A percentile compares a stretch with the other conserved stretches of the same genome.
These are phyloP conservation scores for Lytechinus pictus DNA, from an alignment of 35 echinoderm and acorn worm genomes.

Conservation along the genomic window DNA sequence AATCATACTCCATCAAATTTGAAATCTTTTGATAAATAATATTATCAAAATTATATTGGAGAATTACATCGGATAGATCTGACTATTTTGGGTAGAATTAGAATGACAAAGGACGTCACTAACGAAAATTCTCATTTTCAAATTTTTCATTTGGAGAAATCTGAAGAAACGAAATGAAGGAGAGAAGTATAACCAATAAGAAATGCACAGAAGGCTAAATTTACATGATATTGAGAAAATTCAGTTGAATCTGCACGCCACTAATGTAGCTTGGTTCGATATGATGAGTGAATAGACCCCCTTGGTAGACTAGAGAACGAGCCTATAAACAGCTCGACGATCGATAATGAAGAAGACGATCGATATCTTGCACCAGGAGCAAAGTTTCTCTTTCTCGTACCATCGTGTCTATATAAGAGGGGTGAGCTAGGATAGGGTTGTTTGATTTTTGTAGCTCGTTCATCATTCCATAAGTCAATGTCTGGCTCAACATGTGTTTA, in stretches of 20 bases:
- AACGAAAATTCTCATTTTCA: not conserved
- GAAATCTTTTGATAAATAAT: not conserved
- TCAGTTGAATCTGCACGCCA: not conserved
- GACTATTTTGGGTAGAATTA: not conserved
- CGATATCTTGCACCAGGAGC: conserved; percentile 30
- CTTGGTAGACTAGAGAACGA: not conserved
- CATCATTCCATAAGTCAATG: not conserved
- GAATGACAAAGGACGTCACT: not conserved
- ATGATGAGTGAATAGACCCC: not conserved
- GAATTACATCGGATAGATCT: not conserved
- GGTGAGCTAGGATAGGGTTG: not conserved
- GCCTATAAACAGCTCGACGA: conserved; percentile 7
- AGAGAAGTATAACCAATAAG: not conserved
- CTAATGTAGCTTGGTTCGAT: conserved; percentile 19
- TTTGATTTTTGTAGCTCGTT: not conserved
- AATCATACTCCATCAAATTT: not conserved
- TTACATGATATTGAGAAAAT: conserved; percentile 29
- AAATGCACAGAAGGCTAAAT: not conserved
- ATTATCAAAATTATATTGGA: not conserved
- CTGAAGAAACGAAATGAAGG: not conserved
- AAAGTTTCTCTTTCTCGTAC: not conserved
- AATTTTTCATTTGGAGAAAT: not conserved
- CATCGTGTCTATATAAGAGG: not conserved
- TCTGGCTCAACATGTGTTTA: not conserved
- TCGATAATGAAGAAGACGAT: not conserved